Conservation (phyloP, 2,797 vertebrate species). For the Threskiornis aethiopicus region DNA sequence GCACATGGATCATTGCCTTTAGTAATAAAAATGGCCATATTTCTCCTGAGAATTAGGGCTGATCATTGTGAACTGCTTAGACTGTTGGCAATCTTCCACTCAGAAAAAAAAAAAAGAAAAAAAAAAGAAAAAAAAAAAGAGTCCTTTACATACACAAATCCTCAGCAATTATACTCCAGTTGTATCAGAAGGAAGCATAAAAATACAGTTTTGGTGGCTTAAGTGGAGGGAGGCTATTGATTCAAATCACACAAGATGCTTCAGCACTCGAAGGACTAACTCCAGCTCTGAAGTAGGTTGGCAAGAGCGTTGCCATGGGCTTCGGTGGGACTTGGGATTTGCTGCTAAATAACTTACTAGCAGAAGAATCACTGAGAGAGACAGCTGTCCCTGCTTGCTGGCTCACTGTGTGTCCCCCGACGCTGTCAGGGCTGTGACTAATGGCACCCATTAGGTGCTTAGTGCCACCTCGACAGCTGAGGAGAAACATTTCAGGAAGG, state of each 20-base stretch:
- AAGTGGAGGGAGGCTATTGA: background rate
- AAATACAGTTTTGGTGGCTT: background rate
- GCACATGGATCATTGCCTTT: background rate
- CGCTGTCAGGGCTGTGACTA: background rate
- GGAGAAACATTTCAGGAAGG: background rate
- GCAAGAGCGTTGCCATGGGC: background rate
- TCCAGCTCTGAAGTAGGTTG: background rate
- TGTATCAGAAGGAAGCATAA: background rate
- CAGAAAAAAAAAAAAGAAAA: accelerated
- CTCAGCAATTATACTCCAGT: background rate
- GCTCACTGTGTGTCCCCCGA: accelerated
- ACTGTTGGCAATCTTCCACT: background rate
- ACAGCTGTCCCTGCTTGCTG: background rate
- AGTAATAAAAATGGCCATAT: background rate
- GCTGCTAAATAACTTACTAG: background rate
- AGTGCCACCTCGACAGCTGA: background rate
- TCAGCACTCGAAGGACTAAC: background rate
- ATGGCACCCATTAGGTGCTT: background rate
- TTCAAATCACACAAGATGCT: background rate
- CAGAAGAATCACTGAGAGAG: background rate
- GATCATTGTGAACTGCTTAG: background rate
- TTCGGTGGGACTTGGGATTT: background rate
- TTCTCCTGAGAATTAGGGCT: background rate
- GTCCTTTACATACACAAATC: background rate
- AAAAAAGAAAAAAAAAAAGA: too few relatives aligned